Percentiles rank a stretch among this genome's conserved stretches.
These are phyloP conservation scores for Tetranychus truncatus DNA, from an alignment of 2,888 invertebrate genomes.

Conservation along the genomic window DNA sequence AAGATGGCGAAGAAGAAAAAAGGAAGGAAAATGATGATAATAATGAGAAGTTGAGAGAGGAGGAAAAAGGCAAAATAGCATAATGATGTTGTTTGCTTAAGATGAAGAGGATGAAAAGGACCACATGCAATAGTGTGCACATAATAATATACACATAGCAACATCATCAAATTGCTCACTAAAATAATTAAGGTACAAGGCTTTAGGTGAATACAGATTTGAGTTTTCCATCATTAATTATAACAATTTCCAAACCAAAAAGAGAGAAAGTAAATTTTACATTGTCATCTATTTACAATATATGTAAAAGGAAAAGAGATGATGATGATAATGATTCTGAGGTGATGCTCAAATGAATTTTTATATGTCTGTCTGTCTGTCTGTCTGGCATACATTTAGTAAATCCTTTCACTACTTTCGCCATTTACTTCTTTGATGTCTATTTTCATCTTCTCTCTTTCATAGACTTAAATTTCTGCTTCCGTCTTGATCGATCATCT, in stretches of 20 bases:
- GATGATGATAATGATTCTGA: background rate
- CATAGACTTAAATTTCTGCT: background rate
- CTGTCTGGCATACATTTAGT: background rate
- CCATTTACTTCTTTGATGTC: background rate
- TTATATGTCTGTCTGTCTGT: slow-evolving; percentile 5
- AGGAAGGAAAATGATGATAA: background rate
- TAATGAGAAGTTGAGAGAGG: slow-evolving; percentile 2
- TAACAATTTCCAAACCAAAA: no score
- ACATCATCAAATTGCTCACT: no score
- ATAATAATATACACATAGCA: no score
- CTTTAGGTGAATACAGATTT: background rate
- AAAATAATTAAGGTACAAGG: background rate
- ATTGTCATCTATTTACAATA: no score
- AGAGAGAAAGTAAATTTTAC: no score
- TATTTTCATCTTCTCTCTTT: background rate
- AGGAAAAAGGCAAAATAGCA: background rate
- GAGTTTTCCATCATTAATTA: background rate
- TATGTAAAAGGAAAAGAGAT: background rate
- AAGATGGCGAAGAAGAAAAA: background rate
- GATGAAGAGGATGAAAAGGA: no score
- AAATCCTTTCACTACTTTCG: background rate
- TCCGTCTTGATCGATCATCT: background rate
- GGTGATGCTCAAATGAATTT: background rate
- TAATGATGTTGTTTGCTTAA: background rate
- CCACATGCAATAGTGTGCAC: no score